Evolutionary conservation across 2,888 invertebrate genomes (phyloP).

Genomic region (Tenthredo scrophulariae): DNA sequence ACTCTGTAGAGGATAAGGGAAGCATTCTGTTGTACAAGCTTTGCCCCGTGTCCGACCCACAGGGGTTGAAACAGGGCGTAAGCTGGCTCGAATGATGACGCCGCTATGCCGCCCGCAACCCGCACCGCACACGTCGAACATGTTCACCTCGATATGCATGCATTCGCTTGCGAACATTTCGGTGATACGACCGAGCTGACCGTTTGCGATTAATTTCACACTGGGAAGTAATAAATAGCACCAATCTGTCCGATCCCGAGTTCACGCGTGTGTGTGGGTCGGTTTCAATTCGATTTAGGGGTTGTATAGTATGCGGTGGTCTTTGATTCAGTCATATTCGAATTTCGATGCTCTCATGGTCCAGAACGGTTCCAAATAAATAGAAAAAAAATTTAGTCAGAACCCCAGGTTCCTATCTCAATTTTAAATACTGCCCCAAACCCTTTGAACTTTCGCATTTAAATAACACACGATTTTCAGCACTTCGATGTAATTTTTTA

Average conservation of each 20-base stretch:
- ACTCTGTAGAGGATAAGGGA: constrained; percentile 45
- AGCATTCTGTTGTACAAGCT: constrained; percentile 54
- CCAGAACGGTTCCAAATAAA: too few species aligned
- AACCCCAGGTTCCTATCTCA: too few species aligned
- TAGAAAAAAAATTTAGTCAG: too few species aligned
- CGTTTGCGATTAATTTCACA: constrained; percentile 38
- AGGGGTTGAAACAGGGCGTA: constrained; percentile 49
- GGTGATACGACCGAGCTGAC: constrained; percentile 29
- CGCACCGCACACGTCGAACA: constrained; percentile 31
- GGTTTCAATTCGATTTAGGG: not conserved
- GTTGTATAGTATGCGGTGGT: too few species aligned
- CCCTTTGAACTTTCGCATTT: too few species aligned
- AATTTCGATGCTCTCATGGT: too few species aligned
- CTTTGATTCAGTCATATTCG: too few species aligned
- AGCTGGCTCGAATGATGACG: constrained; percentile 32
- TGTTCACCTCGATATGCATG: constrained; percentile 39
- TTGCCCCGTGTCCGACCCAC: constrained; percentile 47
- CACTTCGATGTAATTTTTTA: too few species aligned
- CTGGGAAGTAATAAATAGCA: constrained; percentile 24
- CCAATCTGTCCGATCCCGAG: not conserved
- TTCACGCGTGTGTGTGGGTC: not conserved
- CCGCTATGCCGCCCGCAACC: not conserved
- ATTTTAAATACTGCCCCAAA: too few species aligned
- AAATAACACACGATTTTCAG: too few species aligned
- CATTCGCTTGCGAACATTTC: constrained; percentile 14